Evolutionary conservation across 2,888 invertebrate species (phyloP), one percentile per base, ranked within the genome.

Genomic region (Carcina quercana): DNA sequence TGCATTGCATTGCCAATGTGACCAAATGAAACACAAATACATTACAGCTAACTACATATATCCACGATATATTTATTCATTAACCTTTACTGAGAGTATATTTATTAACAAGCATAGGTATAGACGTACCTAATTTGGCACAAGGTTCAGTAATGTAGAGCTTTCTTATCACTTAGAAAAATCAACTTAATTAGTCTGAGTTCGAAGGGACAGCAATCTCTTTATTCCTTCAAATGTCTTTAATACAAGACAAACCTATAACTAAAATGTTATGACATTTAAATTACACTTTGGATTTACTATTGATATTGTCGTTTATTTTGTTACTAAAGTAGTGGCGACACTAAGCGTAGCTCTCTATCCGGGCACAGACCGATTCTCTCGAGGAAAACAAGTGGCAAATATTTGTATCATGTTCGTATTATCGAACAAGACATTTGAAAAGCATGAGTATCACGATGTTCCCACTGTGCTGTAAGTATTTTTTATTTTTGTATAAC

Each of bases 1-100:
- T n/a, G n/a, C n/a, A 48, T 62, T 63, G 66, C 65, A 55, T 71
- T 68, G 69, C 65, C 66, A 62, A 73, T 65, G 68, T 73, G 70
- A 70, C 52, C 50, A 67, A 78, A 73, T 64, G 42, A 72, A 78
- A 73, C 68, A 64, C 58, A 72, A 66, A 58, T 65, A 71, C 59
- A 69, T 76, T 78, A 76, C 63, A 75, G 59, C 75, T 80, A 80
- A 65, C 79, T 80, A 82, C 74, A 64, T 53, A n/a, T n/a, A n/a
- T n/a, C 64, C 67, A 72, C 68, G 59, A 73, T 69, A 68, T 65
- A 68, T 63, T 60, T 66, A 71, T 57, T 65, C 59, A 59, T 59
- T 63, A 57, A 58, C 54, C 50, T 55, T 63, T 62, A 67, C 61
- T 52, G 63, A n/a, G n/a, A n/a, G n/a, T n/a, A n/a, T 24, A 10